Evolutionary conservation across 2,888 invertebrate species (phyloP), one percentile per base, ranked within the genome.

Genomic region (Scaptomyza cyrtandrae): DNA sequence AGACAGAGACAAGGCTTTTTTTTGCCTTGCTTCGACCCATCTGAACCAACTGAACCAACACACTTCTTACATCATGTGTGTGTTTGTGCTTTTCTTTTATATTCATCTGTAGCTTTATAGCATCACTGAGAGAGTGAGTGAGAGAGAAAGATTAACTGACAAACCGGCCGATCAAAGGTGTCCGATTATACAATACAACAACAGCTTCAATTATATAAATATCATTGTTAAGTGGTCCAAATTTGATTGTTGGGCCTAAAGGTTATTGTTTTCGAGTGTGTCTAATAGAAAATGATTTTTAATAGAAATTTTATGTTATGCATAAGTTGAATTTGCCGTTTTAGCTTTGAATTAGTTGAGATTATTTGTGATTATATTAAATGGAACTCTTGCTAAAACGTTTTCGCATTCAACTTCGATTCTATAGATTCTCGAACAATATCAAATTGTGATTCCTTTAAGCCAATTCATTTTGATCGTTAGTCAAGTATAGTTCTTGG

Each of bases 401-500:
- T 24, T 24, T 24, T 24, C 4, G 5, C 24, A 24, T 24, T 5
- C 24, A 24, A 24, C 5, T 24, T 24, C 24, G 0, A 24, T 24
- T 24, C 24, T 5, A 24, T 24, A 24, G 24, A 2, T 24, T 24
- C 24, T 1, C 24, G 3, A 24, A 24, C 24, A 24, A 24, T 24
- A 24, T 24, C 24, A 24, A 4, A 24, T 24, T 24, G 5, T 6
- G 19, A 19, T 19, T 19, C 19, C 7, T 7, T 29, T 1, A 29
- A 29, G 29, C 24, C 24, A 29, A 29, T 29, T 29, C 11, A 35
- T 37, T n/a, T 5, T 6, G 1, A n/a, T n/a, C 37, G 54, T 54
- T 43, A 27, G 41, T 53, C 66, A 29, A 37, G 54, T 53, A 52
- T 53, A 49, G 53, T 57, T 56, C 61, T 60, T 61, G 62, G 48